Evolutionary conservation across 2,113 vertebrate species (phyloP).

Genomic region (Ophthalmolycus amberensis): DNA sequence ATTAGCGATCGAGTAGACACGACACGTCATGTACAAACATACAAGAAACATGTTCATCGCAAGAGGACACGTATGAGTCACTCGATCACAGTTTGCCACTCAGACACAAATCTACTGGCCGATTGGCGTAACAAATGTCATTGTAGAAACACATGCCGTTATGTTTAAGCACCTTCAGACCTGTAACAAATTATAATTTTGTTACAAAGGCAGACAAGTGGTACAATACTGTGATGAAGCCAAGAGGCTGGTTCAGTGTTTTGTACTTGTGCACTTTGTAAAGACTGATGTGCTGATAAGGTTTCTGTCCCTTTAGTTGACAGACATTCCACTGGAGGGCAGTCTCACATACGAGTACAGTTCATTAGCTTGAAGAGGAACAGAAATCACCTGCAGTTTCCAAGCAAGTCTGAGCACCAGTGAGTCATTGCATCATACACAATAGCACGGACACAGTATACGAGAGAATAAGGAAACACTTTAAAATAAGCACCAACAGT

Average conservation of each 20-base stretch:
- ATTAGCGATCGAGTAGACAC: slow-evolving; percentile 44
- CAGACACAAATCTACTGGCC: slow-evolving; percentile 24
- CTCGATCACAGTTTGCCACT: slow-evolving; percentile 47
- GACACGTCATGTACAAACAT: slow-evolving; percentile 64
- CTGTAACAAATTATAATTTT: slow-evolving; percentile 9
- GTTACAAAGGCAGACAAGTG: slow-evolving; percentile 32
- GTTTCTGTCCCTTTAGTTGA: not conserved
- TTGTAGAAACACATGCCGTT: slow-evolving; percentile 4
- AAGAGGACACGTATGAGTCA: slow-evolving; percentile 52
- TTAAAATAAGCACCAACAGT: slow-evolving; percentile 42
- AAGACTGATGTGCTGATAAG: slow-evolving; percentile 4
- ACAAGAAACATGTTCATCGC: slow-evolving; percentile 51
- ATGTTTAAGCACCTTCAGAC: slow-evolving; percentile 29
- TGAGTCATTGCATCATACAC: slow-evolving; percentile 60
- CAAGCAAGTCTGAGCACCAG: slow-evolving; percentile 30
- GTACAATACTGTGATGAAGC: slow-evolving; percentile 27
- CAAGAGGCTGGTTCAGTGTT: not conserved
- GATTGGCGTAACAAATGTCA: not conserved
- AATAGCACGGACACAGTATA: slow-evolving; percentile 52
- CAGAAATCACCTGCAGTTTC: slow-evolving; percentile 24
- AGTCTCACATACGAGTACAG: slow-evolving; percentile 30
- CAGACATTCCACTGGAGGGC: slow-evolving; percentile 57
- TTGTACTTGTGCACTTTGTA: slow-evolving; percentile 1
- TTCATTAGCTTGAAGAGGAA: slow-evolving; percentile 12
- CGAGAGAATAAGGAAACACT: slow-evolving; percentile 52